These are phyloP conservation scores for Ooceraea biroi DNA, from an alignment of 1,140 invertebrate species.

Conservation along the genomic window DNA sequence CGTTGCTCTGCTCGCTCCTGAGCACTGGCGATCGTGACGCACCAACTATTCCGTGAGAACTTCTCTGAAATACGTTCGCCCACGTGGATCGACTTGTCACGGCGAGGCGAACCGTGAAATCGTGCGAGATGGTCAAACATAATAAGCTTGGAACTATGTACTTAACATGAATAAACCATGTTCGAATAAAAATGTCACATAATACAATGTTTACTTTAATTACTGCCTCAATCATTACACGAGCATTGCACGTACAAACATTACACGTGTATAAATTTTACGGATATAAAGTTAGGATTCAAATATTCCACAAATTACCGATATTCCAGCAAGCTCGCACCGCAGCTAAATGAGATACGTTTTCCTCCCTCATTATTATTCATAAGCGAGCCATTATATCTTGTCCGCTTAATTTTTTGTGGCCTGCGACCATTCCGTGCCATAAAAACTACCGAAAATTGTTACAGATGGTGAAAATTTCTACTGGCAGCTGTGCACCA, in stretches of 20 bases:
- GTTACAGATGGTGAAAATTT: slow-evolving; percentile 19
- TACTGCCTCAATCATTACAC: background rate
- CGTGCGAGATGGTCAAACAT: slow-evolving; percentile 68
- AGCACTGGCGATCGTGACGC: slow-evolving; percentile 49
- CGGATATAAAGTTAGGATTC: too few species aligned
- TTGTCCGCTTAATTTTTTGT: background rate
- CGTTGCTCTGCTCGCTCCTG: slow-evolving; percentile 33
- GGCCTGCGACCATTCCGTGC: background rate
- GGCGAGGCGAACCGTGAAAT: slow-evolving; percentile 51
- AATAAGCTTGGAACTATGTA: slow-evolving; percentile 75
- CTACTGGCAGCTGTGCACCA: background rate
- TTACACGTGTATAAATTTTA: background rate
- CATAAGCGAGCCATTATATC: background rate
- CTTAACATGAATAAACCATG: slow-evolving; percentile 59
- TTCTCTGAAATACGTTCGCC: slow-evolving; percentile 50
- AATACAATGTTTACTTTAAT: slow-evolving; percentile 47
- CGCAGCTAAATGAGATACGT: slow-evolving; percentile 1
- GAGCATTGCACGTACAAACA: background rate
- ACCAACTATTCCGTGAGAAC: slow-evolving; percentile 51
- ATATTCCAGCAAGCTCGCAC: background rate
- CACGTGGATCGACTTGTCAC: slow-evolving; percentile 14
- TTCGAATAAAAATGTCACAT: slow-evolving; percentile 75
- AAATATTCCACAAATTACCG: background rate
- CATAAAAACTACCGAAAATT: slow-evolving; percentile 3
- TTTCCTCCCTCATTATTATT: background rate